phyloP scores from a whole-genome alignment of 2,113 vertebrate species.

The Callaeas wilsoni region DNA sequence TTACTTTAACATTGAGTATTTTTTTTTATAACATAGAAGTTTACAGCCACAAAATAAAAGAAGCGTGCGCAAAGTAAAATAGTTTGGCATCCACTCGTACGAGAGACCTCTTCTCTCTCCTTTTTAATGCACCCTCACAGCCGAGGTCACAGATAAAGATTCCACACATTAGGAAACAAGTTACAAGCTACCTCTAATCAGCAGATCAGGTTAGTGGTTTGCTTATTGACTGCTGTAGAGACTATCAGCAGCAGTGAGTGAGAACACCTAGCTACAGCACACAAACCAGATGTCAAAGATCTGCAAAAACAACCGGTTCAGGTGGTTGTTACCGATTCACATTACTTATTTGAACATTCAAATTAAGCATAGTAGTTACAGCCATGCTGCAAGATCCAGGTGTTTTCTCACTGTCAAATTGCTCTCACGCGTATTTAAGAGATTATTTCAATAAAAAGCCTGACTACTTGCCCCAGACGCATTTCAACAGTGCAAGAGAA shows the following conservation, averaged over 20 bases:
- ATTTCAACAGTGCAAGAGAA: neutral
- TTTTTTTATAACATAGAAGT: neutral
- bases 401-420: neutral
- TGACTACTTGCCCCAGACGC: neutral
- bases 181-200: neutral
- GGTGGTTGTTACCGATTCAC: neutral
- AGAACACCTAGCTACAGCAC: neutral
- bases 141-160: neutral
- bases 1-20: neutral
- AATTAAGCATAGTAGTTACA: neutral
- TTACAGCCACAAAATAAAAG: neutral
- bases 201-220: neutral
- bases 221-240: neutral
- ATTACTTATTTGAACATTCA: neutral
- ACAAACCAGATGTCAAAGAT: neutral
- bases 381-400: neutral
- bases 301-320: neutral
- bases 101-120: neutral
- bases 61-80: neutral
- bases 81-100: neutral
- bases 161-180: neutral
- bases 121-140: neutral
- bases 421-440: neutral
- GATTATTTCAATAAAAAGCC: neutral
- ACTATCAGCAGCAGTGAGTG: neutral